phyloP scores from a whole-genome alignment of 2,888 invertebrate species.

The Phortica magna region DNA sequence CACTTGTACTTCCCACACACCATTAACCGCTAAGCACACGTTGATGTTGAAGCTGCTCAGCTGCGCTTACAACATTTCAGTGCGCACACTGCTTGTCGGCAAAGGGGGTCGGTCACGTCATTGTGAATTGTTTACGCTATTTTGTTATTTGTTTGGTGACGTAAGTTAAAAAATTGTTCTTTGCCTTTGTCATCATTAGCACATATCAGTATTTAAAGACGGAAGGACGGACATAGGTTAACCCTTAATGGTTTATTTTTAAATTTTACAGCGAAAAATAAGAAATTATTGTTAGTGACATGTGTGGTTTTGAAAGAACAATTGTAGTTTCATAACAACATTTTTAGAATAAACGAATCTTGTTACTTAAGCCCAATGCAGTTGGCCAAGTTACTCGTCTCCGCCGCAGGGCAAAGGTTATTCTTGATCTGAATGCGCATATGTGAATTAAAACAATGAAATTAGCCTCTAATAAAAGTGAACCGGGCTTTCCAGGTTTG shows the following conservation, averaged over 20 bases:
- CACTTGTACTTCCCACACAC: not conserved
- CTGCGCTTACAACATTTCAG: constrained; percentile 16
- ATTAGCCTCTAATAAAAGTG: not conserved
- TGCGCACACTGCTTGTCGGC: not conserved
- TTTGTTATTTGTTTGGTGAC: constrained; percentile 16
- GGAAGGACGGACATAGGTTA: not conserved
- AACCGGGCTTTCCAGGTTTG: not conserved
- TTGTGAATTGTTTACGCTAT: not conserved
- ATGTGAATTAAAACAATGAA: not conserved
- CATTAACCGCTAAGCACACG: not conserved
- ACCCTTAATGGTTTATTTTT: no score
- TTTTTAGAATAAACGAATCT: no score
- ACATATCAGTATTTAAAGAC: not conserved
- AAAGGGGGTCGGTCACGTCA: constrained; percentile 7
- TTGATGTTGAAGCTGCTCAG: not conserved
- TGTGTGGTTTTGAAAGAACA: no score
- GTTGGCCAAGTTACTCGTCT: no score
- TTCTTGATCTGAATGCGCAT: not conserved
- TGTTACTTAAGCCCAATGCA: no score
- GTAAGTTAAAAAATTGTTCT: constrained; percentile 15
- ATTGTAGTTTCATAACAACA: no score
- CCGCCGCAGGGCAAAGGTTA: not conserved
- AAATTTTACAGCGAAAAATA: no score
- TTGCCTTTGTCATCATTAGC: constrained; percentile 22
- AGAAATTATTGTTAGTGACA: no score